Conservation (phyloP, 1,140 invertebrate genomes). For the Ceratina japonica region DNA sequence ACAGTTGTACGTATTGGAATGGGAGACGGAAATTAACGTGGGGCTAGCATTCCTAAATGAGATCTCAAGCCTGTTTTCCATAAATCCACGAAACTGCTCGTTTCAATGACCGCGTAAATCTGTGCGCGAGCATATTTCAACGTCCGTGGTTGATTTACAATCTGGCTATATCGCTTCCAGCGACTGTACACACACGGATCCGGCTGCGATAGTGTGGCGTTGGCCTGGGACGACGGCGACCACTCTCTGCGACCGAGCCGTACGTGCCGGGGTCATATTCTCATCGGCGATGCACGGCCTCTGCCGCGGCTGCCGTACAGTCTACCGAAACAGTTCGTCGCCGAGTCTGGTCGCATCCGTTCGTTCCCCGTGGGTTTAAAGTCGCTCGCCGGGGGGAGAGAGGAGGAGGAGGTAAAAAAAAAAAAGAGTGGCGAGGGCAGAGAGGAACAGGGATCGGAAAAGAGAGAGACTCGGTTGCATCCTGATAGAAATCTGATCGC, state of each 20-base stretch:
- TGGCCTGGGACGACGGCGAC: constrained; percentile 39
- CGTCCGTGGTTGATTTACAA: too few species aligned
- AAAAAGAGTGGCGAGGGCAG: not conserved
- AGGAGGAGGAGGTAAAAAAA: too few species aligned
- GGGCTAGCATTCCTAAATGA: too few species aligned
- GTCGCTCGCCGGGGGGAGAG: not conserved
- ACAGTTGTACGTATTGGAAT: too few species aligned
- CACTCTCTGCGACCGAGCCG: constrained; percentile 54
- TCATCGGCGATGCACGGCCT: constrained; percentile 59
- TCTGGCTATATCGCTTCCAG: too few species aligned
- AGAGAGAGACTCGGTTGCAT: constrained; percentile 11
- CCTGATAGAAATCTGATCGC: constrained; percentile 58
- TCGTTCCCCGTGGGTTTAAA: not conserved
- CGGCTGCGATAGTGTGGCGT: too few species aligned
- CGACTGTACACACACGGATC: constrained; percentile 4
- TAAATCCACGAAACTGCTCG: too few species aligned
- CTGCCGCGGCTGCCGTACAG: constrained; percentile 15
- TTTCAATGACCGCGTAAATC: too few species aligned
- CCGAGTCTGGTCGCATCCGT: not conserved
- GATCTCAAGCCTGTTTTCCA: too few species aligned
- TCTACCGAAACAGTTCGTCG: constrained; percentile 50
- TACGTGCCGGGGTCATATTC: constrained; percentile 74
- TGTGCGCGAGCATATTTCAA: too few species aligned
- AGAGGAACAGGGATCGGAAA: not conserved
- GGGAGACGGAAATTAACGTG: too few species aligned